Percentiles rank a stretch among this genome's conserved stretches.
phyloP scores from a whole-genome alignment of 1,140 invertebrate genomes.

The Cydia pomonella region DNA sequence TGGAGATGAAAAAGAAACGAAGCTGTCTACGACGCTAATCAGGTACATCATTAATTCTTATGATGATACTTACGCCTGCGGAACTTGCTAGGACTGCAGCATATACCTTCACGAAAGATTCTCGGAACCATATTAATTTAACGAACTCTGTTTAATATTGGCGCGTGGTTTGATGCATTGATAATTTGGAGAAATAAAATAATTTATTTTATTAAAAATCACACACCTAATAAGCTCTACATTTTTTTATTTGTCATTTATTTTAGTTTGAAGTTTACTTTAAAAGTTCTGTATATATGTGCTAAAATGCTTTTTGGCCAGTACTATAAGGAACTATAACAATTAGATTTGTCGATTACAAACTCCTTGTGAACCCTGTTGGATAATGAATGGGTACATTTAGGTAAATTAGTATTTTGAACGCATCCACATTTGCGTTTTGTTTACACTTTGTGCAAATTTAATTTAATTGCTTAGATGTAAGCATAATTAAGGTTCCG shows the following conservation, averaged over 20 bases:
- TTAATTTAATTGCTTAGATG: no score
- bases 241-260: slow-evolving; percentile 1
- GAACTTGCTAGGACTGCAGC: not conserved
- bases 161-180: not conserved
- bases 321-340: not conserved
- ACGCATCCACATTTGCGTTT: no score
- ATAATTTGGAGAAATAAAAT: slow-evolving; percentile 17
- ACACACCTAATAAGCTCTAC: not conserved
- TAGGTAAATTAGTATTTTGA: no score
- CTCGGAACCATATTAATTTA: not conserved
- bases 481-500: no score
- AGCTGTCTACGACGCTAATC: not conserved
- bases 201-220: slow-evolving; percentile 9
- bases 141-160: not conserved
- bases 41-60: not conserved
- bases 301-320: not conserved
- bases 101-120: not conserved
- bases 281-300: not conserved
- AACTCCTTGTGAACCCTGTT: no score
- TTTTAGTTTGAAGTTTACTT: not conserved
- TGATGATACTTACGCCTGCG: slow-evolving; percentile 4
- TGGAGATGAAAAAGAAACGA: no score
- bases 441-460: no score
- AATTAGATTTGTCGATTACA: no score
- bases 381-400: no score